Conservation (phyloP, 64 coral and sea anemone genomes). For the Pocillopora damicornis region DNA sequence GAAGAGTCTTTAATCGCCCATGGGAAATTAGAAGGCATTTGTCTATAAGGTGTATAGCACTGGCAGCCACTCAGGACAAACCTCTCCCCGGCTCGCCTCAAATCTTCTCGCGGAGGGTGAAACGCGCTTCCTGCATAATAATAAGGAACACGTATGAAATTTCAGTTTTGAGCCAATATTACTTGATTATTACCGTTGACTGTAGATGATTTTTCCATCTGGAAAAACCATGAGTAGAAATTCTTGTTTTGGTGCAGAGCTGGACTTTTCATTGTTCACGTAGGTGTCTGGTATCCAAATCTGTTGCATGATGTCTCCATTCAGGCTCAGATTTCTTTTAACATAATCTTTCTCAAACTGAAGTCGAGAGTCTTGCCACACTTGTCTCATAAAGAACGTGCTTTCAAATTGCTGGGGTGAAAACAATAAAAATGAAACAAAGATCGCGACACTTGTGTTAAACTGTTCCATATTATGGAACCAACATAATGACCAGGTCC, state of each 20-base stretch:
- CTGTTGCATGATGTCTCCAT: conserved; percentile 78
- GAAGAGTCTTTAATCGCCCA: too few species aligned
- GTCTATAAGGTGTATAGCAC: too few species aligned
- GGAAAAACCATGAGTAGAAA: conserved; percentile 60
- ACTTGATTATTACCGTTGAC: conserved; percentile 59
- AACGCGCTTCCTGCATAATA: too few species aligned
- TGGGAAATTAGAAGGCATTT: too few species aligned
- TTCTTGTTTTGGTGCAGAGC: conserved; percentile 54
- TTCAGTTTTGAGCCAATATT: too few species aligned
- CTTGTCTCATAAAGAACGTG: conserved; percentile 82
- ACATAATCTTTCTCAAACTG: conserved; percentile 43
- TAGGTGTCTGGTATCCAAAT: conserved; percentile 87
- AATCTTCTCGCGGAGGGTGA: too few species aligned
- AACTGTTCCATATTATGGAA: too few species aligned
- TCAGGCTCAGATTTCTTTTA: conserved; percentile 67
- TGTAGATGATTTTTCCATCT: conserved; percentile 70
- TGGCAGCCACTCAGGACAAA: too few species aligned
- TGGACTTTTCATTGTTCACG: conserved; percentile 85
- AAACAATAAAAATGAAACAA: background rate
- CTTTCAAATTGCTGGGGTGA: conserved; percentile 63
- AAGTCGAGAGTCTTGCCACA: conserved; percentile 66
- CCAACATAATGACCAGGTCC: too few species aligned
- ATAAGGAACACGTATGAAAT: too few species aligned
- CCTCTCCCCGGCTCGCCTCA: too few species aligned
- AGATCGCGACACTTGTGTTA: too few species aligned